Conservation (phyloP, 1,140 invertebrate genomes). For the Riptortus pedestris region DNA sequence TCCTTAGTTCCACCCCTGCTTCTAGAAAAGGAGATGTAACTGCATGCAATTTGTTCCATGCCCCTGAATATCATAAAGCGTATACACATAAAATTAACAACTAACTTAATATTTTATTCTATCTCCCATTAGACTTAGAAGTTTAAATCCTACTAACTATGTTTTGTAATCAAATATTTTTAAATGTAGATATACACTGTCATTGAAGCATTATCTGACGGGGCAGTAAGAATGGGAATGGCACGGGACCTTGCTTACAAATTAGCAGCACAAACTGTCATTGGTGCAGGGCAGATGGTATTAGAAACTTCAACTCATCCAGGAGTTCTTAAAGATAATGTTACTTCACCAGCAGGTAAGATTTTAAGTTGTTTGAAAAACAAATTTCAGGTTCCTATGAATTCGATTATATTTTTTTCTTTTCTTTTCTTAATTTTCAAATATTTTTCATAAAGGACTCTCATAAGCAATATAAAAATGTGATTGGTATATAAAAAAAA, state of each 20-base stretch:
- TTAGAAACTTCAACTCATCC: conserved; percentile 60
- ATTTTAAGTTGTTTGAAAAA: not conserved
- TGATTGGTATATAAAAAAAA: too few relatives aligned
- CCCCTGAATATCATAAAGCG: too few relatives aligned
- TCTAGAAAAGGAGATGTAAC: too few relatives aligned
- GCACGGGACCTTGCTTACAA: conserved; percentile 72
- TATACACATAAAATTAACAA: too few relatives aligned
- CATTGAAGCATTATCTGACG: conserved; percentile 46
- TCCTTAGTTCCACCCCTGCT: too few relatives aligned
- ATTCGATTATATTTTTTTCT: not conserved
- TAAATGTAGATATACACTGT: conserved; percentile 66
- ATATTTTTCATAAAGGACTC: too few relatives aligned
- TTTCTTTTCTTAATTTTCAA: not conserved
- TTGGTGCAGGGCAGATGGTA: conserved; percentile 77
- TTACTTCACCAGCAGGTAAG: conserved; percentile 83
- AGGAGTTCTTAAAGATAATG: conserved; percentile 77
- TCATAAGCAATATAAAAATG: too few relatives aligned
- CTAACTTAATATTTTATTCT: too few relatives aligned
- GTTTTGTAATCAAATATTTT: too few relatives aligned
- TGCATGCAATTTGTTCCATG: too few relatives aligned
- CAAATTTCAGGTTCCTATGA: not conserved
- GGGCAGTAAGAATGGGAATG: conserved; percentile 81
- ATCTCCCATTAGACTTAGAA: too few relatives aligned
- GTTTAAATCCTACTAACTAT: too few relatives aligned
- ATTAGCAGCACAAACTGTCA: conserved; percentile 79